Evolutionary conservation across 2,797 vertebrate species (phyloP).

Genomic region (Anguilla obscura): DNA sequence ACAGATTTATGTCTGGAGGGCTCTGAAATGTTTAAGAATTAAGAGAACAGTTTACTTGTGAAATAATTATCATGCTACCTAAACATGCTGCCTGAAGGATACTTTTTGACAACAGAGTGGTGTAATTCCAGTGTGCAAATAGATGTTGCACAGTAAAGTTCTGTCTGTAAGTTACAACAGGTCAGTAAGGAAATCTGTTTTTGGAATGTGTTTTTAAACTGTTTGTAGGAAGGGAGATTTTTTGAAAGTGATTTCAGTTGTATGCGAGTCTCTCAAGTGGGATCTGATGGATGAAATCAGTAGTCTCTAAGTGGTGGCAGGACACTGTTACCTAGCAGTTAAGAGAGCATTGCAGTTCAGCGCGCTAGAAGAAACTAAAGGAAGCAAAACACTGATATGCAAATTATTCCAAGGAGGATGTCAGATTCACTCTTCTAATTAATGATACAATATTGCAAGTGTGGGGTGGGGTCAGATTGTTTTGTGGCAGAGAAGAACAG

Average conservation of each 20-base stretch:
- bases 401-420: background rate
- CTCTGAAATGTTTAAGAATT: background rate
- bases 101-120: background rate
- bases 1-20: background rate
- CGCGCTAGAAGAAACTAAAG: background rate
- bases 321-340: background rate
- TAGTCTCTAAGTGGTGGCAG: background rate
- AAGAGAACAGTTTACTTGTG: background rate
- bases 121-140: background rate
- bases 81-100: background rate
- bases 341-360: background rate
- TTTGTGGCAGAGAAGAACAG: slow-evolving; percentile 9
- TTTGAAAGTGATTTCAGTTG: background rate
- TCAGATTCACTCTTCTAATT: background rate
- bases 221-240: background rate
- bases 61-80: background rate
- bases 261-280: background rate
- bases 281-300: background rate
- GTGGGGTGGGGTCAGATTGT: background rate
- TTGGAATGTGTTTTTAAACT: background rate
- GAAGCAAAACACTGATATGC: background rate
- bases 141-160: background rate
- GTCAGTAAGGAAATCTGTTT: background rate
- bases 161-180: background rate
- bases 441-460: background rate